Percentiles rank a stretch among this genome's conserved stretches.
Evolutionary conservation across 2,113 vertebrate species (phyloP).

Genomic region (Sprattus sprattus): DNA sequence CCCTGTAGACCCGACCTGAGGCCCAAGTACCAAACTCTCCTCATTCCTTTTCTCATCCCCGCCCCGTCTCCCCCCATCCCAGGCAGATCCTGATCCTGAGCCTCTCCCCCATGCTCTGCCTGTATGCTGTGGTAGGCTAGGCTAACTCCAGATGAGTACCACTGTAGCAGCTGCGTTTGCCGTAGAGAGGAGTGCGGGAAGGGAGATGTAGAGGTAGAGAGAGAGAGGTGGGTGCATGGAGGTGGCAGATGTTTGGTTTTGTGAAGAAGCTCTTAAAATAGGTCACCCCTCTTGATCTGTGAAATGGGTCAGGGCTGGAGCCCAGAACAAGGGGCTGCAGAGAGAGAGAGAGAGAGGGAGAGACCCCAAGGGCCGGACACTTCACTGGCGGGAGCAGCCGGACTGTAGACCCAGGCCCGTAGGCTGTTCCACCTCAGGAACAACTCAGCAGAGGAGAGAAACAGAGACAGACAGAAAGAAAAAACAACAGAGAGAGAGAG

Average conservation of each 20-base stretch:
- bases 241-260: conserved; percentile 2
- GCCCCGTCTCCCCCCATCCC: not conserved
- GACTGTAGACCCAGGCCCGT: not conserved
- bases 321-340: conserved; percentile 37
- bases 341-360: conserved; percentile 27
- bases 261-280: conserved; percentile 43
- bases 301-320: conserved; percentile 49
- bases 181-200: not conserved
- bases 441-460: not conserved
- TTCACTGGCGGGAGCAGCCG: not conserved
- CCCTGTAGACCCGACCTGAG: not conserved
- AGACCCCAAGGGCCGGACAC: not conserved
- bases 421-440: not conserved
- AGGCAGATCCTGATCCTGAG: not conserved
- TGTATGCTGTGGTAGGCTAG: not conserved
- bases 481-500: not conserved
- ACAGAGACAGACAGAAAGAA: not conserved
- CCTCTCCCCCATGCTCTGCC: not conserved
- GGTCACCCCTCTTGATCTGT: conserved; percentile 52
- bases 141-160: not conserved
- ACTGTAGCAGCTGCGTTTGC: not conserved
- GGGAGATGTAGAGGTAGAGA: not conserved
- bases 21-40: not conserved
- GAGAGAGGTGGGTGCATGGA: not conserved
- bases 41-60: not conserved